Base-by-base conservation (phyloP, 64 coral and sea anemone species). In the Dendrophyllia cribrosa region DNA sequence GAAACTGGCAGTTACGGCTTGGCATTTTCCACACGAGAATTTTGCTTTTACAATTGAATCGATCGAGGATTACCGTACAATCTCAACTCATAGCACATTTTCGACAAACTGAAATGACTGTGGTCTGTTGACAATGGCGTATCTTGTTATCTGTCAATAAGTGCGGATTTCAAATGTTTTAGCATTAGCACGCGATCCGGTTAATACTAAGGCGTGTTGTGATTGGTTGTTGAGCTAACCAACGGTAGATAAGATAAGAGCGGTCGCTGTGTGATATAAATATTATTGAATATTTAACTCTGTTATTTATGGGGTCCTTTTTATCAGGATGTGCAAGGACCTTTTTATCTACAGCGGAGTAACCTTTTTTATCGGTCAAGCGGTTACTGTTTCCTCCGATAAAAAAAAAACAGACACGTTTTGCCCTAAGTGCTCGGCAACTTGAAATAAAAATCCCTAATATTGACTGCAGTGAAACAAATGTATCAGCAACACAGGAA, bases 1-100 rank as follows among this genome's bases (percentile, higher is more conserved):
- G 80, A 67, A 84, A 84, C 80, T 84, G 60, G 62, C 80, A 84
- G 43, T 84, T 67, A 4, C 80, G 80, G 47, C 61, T 67, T 3
- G 80, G 63, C 80, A 84, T 84, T 68, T 67, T 67, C 80, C 45
- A 25, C 62, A 17, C 80, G 16, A 67, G 44, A 84, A 67, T 51
- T 44, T 66, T 45, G 45, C 60, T 66, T 50, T 20, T 51, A 12
- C 45, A 11, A 50, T 84, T n/a, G 43, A 84, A 67, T 47, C 46
- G 50, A 67, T 63, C 63, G 43, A 24, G 60, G 14, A 23, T 80
- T 20, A 82, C 10, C 19, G 4, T 5, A 26, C 24, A 51, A 67
- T 9, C 46, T 43, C 64, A 51, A 21, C 80, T 51, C 43, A 0
- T 19, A 84, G 63, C 43, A 23, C 59, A 84, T 66, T 80, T 25